Evolutionary conservation across 2,797 vertebrate species (phyloP).

Genomic region (Pogonophryne albipinna): DNA sequence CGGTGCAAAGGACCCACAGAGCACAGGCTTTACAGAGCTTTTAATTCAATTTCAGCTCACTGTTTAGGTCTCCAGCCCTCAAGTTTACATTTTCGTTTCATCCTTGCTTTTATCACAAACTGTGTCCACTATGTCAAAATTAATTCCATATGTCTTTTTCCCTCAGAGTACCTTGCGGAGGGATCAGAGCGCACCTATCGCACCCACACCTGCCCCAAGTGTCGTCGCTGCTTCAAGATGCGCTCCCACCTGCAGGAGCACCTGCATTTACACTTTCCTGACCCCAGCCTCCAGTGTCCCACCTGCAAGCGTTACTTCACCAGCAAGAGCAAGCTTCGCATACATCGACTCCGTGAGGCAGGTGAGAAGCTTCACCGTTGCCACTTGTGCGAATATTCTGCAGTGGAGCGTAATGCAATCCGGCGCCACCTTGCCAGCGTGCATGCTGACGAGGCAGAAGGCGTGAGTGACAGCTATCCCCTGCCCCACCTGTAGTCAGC

Average conservation of each 20-base stretch:
- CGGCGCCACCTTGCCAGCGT: conserved; percentile 92
- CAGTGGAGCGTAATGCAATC: conserved; percentile 93
- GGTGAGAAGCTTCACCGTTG: conserved; percentile 92
- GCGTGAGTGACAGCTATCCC: conserved; percentile 83
- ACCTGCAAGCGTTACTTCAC: conserved; percentile 95
- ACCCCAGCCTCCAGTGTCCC: conserved; percentile 94
- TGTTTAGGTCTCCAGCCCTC: neutral
- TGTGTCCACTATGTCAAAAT: neutral
- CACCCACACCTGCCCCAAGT: conserved; percentile 95
- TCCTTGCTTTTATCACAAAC: neutral
- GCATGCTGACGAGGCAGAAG: conserved; percentile 84
- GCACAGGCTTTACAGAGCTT: neutral
- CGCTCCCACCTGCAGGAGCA: conserved; percentile 95
- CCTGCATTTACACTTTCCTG: conserved; percentile 93
- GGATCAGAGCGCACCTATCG: conserved; percentile 89
- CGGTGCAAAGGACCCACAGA: too few relatives aligned
- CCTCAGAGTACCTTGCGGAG: conserved; percentile 81
- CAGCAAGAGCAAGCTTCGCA: conserved; percentile 95
- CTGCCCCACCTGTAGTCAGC: conserved; percentile 90
- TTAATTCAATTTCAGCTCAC: neutral
- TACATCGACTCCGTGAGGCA: conserved; percentile 92
- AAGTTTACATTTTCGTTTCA: neutral
- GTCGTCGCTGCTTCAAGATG: conserved; percentile 97
- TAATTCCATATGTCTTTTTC: conserved; percentile 3
- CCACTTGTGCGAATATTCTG: conserved; percentile 92